Conservation (phyloP, 1,140 invertebrate species). For the Diuraphis noxia region DNA sequence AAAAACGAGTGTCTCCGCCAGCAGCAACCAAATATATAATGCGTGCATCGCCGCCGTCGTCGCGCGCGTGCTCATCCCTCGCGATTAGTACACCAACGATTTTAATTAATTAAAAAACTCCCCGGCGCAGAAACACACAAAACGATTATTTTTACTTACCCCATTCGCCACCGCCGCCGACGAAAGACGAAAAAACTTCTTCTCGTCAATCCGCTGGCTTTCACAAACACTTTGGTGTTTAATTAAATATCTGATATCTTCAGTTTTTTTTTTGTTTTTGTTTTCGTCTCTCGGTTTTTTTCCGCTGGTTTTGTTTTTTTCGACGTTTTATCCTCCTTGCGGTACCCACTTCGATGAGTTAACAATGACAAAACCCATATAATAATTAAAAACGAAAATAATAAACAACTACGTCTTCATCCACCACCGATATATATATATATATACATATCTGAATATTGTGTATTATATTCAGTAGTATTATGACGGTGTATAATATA, state of each 20-base stretch:
- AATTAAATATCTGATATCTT: conserved; percentile 52
- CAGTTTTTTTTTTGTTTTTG: neutral
- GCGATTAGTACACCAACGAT: conserved; percentile 40
- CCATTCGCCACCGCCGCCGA: neutral
- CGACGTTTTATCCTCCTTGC: neutral
- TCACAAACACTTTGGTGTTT: conserved; percentile 51
- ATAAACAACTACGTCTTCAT: conserved; percentile 13
- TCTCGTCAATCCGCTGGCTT: conserved; percentile 26
- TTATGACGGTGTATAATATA: neutral
- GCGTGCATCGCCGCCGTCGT: neutral
- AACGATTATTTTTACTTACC: conserved; percentile 47
- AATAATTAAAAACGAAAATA: conserved; percentile 42
- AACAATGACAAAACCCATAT: conserved; percentile 26
- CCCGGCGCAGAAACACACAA: conserved; percentile 19
- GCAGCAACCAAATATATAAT: conserved; percentile 25
- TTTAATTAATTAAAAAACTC: conserved; percentile 53
- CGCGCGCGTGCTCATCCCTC: conserved; percentile 9
- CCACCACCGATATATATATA: neutral
- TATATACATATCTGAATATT: neutral
- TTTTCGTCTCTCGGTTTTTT: neutral
- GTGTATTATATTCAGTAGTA: neutral
- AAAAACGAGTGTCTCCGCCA: conserved; percentile 42
- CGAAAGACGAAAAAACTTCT: conserved; percentile 17
- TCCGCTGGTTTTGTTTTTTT: neutral
- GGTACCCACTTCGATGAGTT: neutral